Conservation (phyloP, 2,113 vertebrate genomes). For the Deroptyus accipitrinus region DNA sequence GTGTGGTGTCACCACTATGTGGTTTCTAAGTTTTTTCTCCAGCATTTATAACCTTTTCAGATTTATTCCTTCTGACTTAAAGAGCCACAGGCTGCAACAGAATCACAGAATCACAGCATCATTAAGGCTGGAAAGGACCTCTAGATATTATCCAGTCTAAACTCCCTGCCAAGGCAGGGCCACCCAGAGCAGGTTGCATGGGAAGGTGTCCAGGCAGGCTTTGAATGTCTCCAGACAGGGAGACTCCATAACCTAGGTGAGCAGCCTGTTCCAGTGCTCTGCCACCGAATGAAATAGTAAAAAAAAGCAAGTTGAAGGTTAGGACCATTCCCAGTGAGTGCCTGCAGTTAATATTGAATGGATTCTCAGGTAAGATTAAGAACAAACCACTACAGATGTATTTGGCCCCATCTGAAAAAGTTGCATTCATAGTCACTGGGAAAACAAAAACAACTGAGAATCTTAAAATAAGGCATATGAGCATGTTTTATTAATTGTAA, state of each 20-base stretch:
- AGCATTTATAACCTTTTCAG: not conserved
- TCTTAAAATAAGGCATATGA: not conserved
- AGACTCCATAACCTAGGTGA: not conserved
- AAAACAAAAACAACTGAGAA: not conserved
- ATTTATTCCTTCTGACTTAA: slow-evolving; percentile 19
- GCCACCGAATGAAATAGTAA: not conserved
- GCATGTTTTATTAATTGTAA: not conserved
- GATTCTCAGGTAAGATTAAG: slow-evolving; percentile 8
- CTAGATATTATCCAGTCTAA: not conserved
- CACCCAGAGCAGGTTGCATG: not conserved
- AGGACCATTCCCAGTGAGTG: not conserved
- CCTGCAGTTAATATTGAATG: not conserved
- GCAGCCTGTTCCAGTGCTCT: not conserved
- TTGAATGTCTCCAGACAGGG: not conserved
- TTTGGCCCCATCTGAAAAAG: not conserved
- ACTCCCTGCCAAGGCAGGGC: not conserved
- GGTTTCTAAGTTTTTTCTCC: slow-evolving; percentile 11
- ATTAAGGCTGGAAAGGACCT: not conserved
- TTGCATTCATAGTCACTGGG: rapidly evolving
- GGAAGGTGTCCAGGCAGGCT: not conserved
- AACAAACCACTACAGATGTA: not conserved
- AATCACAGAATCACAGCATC: not conserved
- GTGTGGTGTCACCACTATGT: not conserved
- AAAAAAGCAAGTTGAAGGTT: slow-evolving; percentile 30
- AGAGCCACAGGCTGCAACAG: not conserved